Evolutionary conservation across 2,797 vertebrate genomes (phyloP), one percentile per base, ranked within the genome.

Genomic region (Sebastes cheni): DNA sequence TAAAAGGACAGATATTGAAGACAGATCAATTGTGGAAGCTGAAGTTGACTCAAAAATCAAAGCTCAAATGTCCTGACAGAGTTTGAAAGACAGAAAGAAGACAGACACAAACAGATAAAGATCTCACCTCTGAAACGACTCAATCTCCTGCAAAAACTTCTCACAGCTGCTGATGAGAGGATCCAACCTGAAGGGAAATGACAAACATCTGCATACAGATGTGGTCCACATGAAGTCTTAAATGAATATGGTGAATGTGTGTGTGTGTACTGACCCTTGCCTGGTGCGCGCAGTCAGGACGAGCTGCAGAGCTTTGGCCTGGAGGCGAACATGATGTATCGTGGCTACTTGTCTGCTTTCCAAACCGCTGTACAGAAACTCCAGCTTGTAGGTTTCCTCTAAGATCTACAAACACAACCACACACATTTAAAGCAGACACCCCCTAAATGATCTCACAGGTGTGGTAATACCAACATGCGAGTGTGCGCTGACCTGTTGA

Each of bases 381-480:
- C 98, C 96, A 99, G 96, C 66, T 98, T 98, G 62, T 99, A 99
- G 0, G 97, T 99, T 90, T 99, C 97, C 86, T 99, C 98, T 89
- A 99, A 82, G 86, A 99, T 98, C 98, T 99, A 25, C 72, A 90
- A 30, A 85, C 50, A 75, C 27, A 71, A 2, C 39, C 22, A 64
- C 16, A 73, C 34, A 68, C 7, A 5, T 27, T 25, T 27, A 52
- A n/a, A n/a, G 13, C 14, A 32, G 1, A 25, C 20, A 13, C 18
- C 50, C 8, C 2, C 5, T 11, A 1, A 20, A 14, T 7, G n/a
- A 52, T 4, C 6, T 59, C 42, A 64, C 30, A 62, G 34, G 20
- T 22, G 25, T 4, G 6, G 4, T 13, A 4, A 8, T 5, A 22
- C 4, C 6, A 4, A 2, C 12, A 6, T 30, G 62, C 52, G 65